phyloP scores from a whole-genome alignment of 2,888 invertebrate species.

The Ornithoptera alexandrae region DNA sequence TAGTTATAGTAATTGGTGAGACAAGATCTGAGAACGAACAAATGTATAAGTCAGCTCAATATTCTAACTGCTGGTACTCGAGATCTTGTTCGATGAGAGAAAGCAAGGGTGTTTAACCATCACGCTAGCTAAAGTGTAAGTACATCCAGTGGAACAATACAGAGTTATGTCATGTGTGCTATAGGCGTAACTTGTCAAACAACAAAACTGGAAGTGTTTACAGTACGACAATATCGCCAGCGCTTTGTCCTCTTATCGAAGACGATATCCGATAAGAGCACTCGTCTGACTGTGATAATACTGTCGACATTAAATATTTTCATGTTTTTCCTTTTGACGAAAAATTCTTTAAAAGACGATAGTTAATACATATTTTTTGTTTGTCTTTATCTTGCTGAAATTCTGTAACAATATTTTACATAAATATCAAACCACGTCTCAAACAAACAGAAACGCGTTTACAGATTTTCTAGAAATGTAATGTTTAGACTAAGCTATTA shows the following conservation, averaged over 20 bases:
- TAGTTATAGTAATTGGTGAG: neutral
- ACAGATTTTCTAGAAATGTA: too few species aligned
- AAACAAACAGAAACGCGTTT: too few species aligned
- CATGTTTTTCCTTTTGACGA: neutral
- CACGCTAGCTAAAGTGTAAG: slow-evolving; percentile 4
- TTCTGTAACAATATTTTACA: too few species aligned
- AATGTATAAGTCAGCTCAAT: neutral
- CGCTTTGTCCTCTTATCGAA: slow-evolving; percentile 27
- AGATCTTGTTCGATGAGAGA: too few species aligned
- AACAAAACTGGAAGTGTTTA: slow-evolving; percentile 17
- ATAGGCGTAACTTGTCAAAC: slow-evolving; percentile 15
- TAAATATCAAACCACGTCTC: too few species aligned
- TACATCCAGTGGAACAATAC: slow-evolving; percentile 7
- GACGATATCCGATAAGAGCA: slow-evolving; percentile 24
- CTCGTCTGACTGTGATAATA: slow-evolving; percentile 7
- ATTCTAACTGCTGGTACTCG: too few species aligned
- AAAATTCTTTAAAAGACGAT: neutral
- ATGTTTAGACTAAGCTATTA: too few species aligned
- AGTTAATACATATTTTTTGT: too few species aligned
- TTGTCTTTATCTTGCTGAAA: too few species aligned
- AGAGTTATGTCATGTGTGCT: slow-evolving; percentile 9
- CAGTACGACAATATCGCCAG: slow-evolving; percentile 16
- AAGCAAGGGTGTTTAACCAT: neutral
- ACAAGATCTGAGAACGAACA: neutral
- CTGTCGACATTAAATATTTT: slow-evolving; percentile 7